These are phyloP conservation scores for Lasioglossum malachurum DNA, from an alignment of 2,888 invertebrate genomes.

Conservation along the genomic window DNA sequence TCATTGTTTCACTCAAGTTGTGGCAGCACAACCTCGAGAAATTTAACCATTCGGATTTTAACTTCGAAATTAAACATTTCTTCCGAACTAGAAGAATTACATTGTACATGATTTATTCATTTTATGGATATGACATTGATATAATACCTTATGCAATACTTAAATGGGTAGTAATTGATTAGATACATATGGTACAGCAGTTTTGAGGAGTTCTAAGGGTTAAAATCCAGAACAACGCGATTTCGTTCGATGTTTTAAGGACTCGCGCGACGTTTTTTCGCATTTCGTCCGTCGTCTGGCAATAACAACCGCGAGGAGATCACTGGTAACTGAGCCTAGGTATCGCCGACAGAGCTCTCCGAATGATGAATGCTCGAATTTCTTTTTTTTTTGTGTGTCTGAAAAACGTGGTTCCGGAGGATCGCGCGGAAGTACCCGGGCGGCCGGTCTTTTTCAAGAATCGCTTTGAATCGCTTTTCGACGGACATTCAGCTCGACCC, in stretches of 20 bases:
- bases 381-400: not conserved
- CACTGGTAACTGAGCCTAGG: not conserved
- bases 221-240: too few relatives aligned
- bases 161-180: too few relatives aligned
- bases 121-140: too few relatives aligned
- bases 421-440: not conserved
- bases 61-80: too few relatives aligned
- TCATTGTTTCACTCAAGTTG: not conserved
- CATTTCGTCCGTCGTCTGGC: not conserved
- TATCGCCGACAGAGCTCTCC: not conserved
- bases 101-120: too few relatives aligned
- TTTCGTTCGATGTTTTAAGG: not conserved
- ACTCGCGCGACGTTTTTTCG: not conserved
- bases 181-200: too few relatives aligned
- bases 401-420: not conserved
- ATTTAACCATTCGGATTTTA: not conserved
- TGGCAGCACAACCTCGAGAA: not conserved
- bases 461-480: conserved; percentile 5
- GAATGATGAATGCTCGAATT: not conserved
- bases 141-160: too few relatives aligned
- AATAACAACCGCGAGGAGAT: not conserved
- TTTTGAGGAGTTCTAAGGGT: too few relatives aligned
- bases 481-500: not conserved
- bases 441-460: not conserved
- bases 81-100: too few relatives aligned